These are phyloP conservation scores for Pedionomus torquatus DNA, from an alignment of 2,113 vertebrate species.

Conservation along the genomic window DNA sequence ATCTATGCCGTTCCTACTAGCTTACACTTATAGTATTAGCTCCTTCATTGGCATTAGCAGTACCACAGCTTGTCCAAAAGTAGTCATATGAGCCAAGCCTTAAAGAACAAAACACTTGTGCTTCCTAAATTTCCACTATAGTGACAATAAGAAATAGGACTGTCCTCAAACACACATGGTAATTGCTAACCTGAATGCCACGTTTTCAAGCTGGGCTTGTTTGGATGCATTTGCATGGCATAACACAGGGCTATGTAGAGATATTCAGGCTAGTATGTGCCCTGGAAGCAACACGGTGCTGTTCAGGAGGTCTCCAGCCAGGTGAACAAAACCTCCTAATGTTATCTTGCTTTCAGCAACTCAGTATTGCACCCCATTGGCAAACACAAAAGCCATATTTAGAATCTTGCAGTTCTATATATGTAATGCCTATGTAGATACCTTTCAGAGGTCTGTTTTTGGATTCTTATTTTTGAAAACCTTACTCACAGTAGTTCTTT, in stretches of 20 bases:
- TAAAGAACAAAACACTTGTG: not conserved
- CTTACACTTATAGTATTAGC: not conserved
- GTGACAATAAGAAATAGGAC: not conserved
- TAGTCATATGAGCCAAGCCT: not conserved
- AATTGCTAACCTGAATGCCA: not conserved
- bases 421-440: not conserved
- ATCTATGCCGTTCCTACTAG: not conserved
- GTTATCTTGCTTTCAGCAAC: not conserved
- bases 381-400: not conserved
- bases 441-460: not conserved
- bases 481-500: not conserved
- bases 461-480: not conserved
- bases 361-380: not conserved
- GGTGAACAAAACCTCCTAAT: not conserved
- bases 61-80: not conserved
- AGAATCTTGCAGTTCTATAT: not conserved
- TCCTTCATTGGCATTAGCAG: not conserved
- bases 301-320: not conserved
- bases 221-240: accelerated
- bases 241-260: not conserved
- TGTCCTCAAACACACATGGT: not conserved
- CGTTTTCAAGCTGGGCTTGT: not conserved
- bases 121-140: not conserved
- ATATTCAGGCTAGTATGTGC: not conserved
- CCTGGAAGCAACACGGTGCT: not conserved